A percentile compares a stretch with the other conserved stretches of the same genome.
Evolutionary conservation across 2,797 vertebrate genomes (phyloP).

Genomic region (Loris lydekkerianus): DNA sequence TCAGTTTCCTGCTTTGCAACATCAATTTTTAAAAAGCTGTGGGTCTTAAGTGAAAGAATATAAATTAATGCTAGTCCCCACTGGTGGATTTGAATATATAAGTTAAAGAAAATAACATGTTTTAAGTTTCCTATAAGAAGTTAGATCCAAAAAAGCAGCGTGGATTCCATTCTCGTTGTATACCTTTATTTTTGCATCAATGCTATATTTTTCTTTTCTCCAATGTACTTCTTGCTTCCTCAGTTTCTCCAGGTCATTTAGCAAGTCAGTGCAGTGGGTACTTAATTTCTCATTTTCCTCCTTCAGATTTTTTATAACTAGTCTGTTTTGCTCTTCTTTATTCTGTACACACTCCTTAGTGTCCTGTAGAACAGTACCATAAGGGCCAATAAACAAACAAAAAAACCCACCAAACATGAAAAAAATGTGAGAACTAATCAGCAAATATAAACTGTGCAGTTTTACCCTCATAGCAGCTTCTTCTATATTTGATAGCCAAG

Average conservation of each 20-base stretch:
- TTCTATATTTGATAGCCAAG: constrained; percentile 93
- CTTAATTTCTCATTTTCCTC: constrained; percentile 94
- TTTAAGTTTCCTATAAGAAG: constrained; percentile 86
- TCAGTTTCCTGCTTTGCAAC: constrained; percentile 92
- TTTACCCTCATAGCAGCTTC: constrained; percentile 89
- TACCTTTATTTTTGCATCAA: constrained; percentile 94
- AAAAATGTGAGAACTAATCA: constrained; percentile 90
- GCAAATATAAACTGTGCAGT: constrained; percentile 92
- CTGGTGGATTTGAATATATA: constrained; percentile 91
- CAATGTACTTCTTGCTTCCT: constrained; percentile 92
- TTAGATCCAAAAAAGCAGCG: constrained; percentile 82
- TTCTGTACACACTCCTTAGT: constrained; percentile 91
- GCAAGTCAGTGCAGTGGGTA: constrained; percentile 92
- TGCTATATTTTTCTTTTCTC: constrained; percentile 91
- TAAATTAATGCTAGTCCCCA: constrained; percentile 91
- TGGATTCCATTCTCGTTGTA: constrained; percentile 59
- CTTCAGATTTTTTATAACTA: constrained; percentile 92
- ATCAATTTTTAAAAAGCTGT: constrained; percentile 94
- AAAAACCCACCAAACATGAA: background rate
- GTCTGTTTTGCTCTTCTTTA: constrained; percentile 92
- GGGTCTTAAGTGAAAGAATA: constrained; percentile 92
- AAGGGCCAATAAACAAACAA: constrained; percentile 90
- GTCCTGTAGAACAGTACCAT: constrained; percentile 91
- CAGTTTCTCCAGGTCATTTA: constrained; percentile 96
- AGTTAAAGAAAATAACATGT: constrained; percentile 90